A percentile compares a stretch with the other conserved stretches of the same genome.
These are phyloP conservation scores for Laspeyria flexula DNA, from an alignment of 2,888 invertebrate species.

Conservation along the genomic window DNA sequence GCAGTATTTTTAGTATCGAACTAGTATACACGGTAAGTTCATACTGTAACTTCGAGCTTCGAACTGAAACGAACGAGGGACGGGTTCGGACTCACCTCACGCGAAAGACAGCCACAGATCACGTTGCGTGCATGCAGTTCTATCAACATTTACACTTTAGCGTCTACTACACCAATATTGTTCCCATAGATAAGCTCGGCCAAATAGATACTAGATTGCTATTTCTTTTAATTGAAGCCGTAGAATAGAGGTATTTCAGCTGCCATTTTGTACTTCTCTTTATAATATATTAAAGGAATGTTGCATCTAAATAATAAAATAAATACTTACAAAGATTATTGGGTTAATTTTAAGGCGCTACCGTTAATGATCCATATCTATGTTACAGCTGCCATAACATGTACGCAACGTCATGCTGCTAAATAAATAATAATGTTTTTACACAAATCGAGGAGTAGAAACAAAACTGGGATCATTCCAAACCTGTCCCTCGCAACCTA, in stretches of 20 bases:
- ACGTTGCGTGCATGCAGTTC: conserved; percentile 63
- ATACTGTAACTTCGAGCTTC: conserved; percentile 37
- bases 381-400: conserved; percentile 73
- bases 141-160: conserved; percentile 57
- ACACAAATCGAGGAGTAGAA: conserved; percentile 25
- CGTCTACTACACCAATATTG: conserved; percentile 75
- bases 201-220: conserved; percentile 57
- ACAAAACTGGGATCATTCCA: conserved; percentile 37
- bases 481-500: conserved; percentile 48
- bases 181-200: conserved; percentile 83
- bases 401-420: conserved; percentile 61
- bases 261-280: conserved; percentile 75
- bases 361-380: conserved; percentile 62
- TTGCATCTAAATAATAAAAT: conserved; percentile 55
- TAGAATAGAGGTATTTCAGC: conserved; percentile 64
- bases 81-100: conserved; percentile 46
- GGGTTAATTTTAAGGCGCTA: conserved; percentile 53
- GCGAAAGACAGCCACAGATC: conserved; percentile 19
- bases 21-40: conserved; percentile 27
- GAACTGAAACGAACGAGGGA: conserved; percentile 46
- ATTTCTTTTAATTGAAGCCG: conserved; percentile 55
- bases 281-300: conserved; percentile 54
- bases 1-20: conserved; percentile 52
- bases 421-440: conserved; percentile 33
- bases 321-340: conserved; percentile 52